Base-by-base conservation (phyloP, 2,113 vertebrate genomes). In the Toxotes chatareus region DNA sequence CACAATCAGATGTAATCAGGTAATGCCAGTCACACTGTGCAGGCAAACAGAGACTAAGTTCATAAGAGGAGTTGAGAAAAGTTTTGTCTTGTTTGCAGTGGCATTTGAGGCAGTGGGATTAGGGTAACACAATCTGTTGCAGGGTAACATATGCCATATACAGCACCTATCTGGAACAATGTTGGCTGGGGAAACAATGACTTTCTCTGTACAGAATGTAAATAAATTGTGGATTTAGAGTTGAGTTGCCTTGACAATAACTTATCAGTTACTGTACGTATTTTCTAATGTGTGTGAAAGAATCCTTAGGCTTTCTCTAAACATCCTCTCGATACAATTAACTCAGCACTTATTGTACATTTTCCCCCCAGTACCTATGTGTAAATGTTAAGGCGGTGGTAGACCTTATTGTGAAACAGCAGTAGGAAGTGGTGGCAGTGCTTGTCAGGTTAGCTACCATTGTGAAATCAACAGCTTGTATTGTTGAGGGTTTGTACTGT, bases 31-130 rank as follows among this genome's bases (percentile, higher is more conserved):
- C 74, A 59, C 38, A 32, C 32, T 57, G 2, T 73, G 56, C n/a
- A 49, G 69, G 44, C 44, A 31, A 32, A 70, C 40, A 53, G 32
- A 85, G 61, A 27, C 19, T 40, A 44, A 73, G 38, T 23, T 47
- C 10, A 61, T 38, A 17, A 51, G 21, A 57, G 14, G 32, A 84
- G 21, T 38, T 21, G 60, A 53, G 76, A 44, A 44, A 66, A 64
- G 49, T 66, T 27, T 27, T 27, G 27, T 27, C 27, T 27, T 84
- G n/a, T 73, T n/a, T 77, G 14, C 53, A 51, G 12, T 1, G 23
- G 10, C 7, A 1, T 13, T 42, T 36, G 27, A 6, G 38, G 7
- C 64, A 69, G 12, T 38, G 7, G 19, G 27, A 63, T 11, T 23
- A 49, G 32, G 7, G 38, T 23, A 36, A 38, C 2, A 36, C 3